Conservation (phyloP, 92 coral and sea anemone species). For the Phenganax marumi region DNA sequence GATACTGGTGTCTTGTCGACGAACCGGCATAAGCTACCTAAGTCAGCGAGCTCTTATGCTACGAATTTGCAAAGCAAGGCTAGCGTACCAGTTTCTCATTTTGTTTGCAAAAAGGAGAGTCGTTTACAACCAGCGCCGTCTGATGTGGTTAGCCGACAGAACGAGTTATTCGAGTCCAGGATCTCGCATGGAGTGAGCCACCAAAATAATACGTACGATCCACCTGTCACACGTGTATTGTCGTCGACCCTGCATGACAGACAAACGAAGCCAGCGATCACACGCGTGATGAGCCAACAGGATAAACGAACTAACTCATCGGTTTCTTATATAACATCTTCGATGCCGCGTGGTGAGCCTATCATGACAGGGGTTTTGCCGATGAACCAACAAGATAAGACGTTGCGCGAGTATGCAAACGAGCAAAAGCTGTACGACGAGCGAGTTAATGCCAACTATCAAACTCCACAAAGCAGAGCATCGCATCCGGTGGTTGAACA, state of each 20-base stretch:
- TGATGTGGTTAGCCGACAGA: background rate
- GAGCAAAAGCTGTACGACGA: too few species aligned
- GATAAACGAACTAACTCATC: background rate
- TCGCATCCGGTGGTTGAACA: slow-evolving; percentile 3
- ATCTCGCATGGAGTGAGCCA: background rate
- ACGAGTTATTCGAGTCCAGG: background rate
- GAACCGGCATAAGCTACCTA: slow-evolving; percentile 9
- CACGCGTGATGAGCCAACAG: background rate
- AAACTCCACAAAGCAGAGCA: background rate
- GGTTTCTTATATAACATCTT: background rate
- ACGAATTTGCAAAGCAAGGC: background rate
- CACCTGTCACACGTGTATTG: background rate
- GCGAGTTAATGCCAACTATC: too few species aligned
- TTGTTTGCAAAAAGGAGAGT: background rate
- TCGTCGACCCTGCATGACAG: too few species aligned
- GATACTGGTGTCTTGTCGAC: slow-evolving; percentile 2
- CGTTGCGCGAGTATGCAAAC: too few species aligned
- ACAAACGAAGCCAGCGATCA: too few species aligned
- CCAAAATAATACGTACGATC: background rate
- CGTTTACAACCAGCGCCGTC: background rate
- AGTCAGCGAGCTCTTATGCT: background rate
- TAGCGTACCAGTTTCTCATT: background rate
- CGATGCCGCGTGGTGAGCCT: background rate
- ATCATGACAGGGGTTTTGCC: too few species aligned
- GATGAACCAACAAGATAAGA: too few species aligned